Percentiles rank a stretch among this genome's conserved stretches.
phyloP scores from a whole-genome alignment of 2,888 invertebrate species.

The Rapana venosa region DNA sequence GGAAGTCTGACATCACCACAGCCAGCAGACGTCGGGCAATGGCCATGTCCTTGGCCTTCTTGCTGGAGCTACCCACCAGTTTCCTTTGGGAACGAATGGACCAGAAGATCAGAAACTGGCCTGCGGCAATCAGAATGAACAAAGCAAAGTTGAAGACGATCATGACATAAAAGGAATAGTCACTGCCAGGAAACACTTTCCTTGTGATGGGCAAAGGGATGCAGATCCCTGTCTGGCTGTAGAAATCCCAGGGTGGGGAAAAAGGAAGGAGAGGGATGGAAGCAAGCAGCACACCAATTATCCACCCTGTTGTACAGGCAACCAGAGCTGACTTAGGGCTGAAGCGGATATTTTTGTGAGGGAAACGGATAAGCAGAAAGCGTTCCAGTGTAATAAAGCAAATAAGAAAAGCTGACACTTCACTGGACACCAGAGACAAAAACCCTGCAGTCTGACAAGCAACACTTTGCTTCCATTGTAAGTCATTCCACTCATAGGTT shows the following conservation, averaged over 20 bases:
- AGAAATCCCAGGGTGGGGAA: slow-evolving; percentile 61
- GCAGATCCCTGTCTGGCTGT: slow-evolving; percentile 72
- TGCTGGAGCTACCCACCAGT: background rate
- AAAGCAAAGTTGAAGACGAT: slow-evolving; percentile 70
- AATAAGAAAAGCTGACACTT: slow-evolving; percentile 82
- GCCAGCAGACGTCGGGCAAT: slow-evolving; percentile 23
- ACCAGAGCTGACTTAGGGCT: slow-evolving; percentile 57
- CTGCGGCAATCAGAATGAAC: slow-evolving; percentile 71
- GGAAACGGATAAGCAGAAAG: slow-evolving; percentile 82
- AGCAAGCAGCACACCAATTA: slow-evolving; percentile 63
- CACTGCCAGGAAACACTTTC: slow-evolving; percentile 73
- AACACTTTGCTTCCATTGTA: background rate
- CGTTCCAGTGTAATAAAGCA: slow-evolving; percentile 78
- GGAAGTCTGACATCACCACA: slow-evolving; percentile 6
- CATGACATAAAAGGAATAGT: slow-evolving; percentile 73
- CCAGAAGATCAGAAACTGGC: slow-evolving; percentile 73
- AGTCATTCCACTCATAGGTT: background rate
- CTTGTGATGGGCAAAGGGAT: slow-evolving; percentile 74
- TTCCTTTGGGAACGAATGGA: slow-evolving; percentile 49
- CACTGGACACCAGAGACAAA: slow-evolving; percentile 79
- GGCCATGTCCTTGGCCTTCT: slow-evolving; percentile 18
- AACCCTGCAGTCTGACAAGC: background rate
- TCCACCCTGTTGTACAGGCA: slow-evolving; percentile 64
- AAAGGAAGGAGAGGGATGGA: slow-evolving; percentile 70
- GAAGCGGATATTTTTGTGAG: slow-evolving; percentile 77